Evolutionary conservation across 2,113 vertebrate species (phyloP), one percentile per base, ranked within the genome.

Genomic region (Aythya baeri): DNA sequence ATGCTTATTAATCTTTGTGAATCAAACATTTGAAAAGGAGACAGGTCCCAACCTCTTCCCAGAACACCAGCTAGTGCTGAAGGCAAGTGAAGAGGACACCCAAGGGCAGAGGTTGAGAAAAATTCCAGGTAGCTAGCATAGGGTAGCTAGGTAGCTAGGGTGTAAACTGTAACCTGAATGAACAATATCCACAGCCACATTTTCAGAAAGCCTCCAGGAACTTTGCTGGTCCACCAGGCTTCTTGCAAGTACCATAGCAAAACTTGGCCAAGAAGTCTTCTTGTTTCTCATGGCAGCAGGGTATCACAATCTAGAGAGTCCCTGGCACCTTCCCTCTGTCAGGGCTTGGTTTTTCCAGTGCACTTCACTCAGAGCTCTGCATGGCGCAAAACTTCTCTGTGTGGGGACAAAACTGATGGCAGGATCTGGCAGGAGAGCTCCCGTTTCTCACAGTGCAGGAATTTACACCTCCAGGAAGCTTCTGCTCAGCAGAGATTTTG

Each of bases 281-380:
- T 50, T 49, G 20, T 29, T 83, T 61, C 38, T 65, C 3, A 2
- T 0, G 0, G 52, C 32, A 83, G 49, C 41, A 41, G 34, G n/a
- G 17, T 43, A 57, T 26, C 36, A 68, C 10, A 46, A 57, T 12
- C 18, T 1, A 1, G 21, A 27, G 27, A 74, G 43, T 36, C 7
- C 3, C 13, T 57, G 8, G 31, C 72, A 23, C 11, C 32, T 23
- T 13, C 5, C 4, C 17, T 1, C 1, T 36, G 8, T 2, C 10
- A 7, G 27, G 9, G 22, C 16, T 68, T 6, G 0, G 54, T 29
- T 74, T 50, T 27, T 81, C 0, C 2, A 70, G 59, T 2, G 2
- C 4, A 2, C 16, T 23, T 67, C 9, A 8, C n/a, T 36, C 9
- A 80, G 61, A 94, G 41, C 57, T 72, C 81, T 78, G 21, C 21